Evolutionary conservation across 2,113 vertebrate genomes (phyloP), one percentile per base, ranked within the genome.

Genomic region (Chascanopsetta lugubris): DNA sequence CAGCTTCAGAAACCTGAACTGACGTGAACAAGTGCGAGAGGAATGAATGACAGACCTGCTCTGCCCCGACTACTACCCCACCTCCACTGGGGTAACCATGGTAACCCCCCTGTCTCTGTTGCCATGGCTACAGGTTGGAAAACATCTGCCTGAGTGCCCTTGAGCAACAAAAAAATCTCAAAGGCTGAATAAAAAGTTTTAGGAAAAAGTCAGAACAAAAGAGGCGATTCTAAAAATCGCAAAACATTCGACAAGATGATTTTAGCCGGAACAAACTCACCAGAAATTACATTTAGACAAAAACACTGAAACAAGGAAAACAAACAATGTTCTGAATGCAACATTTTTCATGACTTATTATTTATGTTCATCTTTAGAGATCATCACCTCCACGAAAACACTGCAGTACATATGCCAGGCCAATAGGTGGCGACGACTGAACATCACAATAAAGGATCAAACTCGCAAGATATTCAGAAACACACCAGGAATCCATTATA

Each of bases 1-100:
- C 75, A 68, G 65, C 13, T 51, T 62, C 56, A 51, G 51, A 59
- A 82, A 79, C 63, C 60, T 72, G 61, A 72, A 59, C 40, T 57
- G 64, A 73, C 71, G 50, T 17, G 63, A 72, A 70, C 71, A 43
- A 48, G 61, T 57, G 58, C n/a, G 32, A 12, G 34, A 38, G 34
- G 13, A 38, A 38, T 38, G 34, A 38, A 38, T 15, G 34, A 75
- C 72, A 53, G 36, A n/a, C 27, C 36, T 9, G 7, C 30, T 42
- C 42, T 42, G 4, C 34, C 34, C 34, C 13, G n/a, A n/a, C n/a
- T n/a, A 5, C 34, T 38, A 30, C 25, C 32, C 24, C 43, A 29
- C 36, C 50, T 17, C 38, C 18, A 20, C 42, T 21, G 18, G 46
- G 6, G 77, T 75, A 21, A 51, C 80, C 66, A 58, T 69, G 63